Base-by-base conservation (phyloP, 1,140 invertebrate genomes). In the Stegodyphus dumicola region DNA sequence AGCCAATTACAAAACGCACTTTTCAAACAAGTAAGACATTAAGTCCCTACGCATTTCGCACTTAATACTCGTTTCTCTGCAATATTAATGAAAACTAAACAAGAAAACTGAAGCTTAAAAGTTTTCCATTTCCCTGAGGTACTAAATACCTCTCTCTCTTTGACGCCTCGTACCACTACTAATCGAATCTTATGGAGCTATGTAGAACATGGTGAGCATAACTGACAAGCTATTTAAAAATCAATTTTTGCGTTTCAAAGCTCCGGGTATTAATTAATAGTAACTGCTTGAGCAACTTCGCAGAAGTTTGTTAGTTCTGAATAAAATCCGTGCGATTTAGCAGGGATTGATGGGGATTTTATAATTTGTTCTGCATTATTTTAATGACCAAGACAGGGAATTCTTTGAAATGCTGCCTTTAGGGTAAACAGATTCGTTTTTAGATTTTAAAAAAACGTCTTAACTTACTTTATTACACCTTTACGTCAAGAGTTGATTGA, bases 1-100 rank as follows among this genome's bases (percentile, higher is more conserved):
- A 67, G 66, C 64, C 76, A 77, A 77, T 66, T 77, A 77, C 52
- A 67, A 77, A 77, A 77, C 13, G 49, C 49, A 15, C 64, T 77
- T 77, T 53, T 49, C 60, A 77, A 77, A 18, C 76, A 48, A 67
- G 76, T 77, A 77, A 67, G 60, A 67, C 76, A 77, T 77, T 77
- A 51, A 77, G 48, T 77, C 76, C 65, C 60, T 52, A 13, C 49
- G 17, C n/a, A 67, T 77, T 67, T 67, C 76, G 54, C 76, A 77
- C 60, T 60, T 60, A 60, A 60, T 60, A 60, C 56, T 15, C 2
- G 3, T 15, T 60, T 60, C 76, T 56, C n/a, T 77, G 64, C 76
- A 77, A 77, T 51, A 77, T 77, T 77, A 77, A 77, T 77, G 76
- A 77, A 77, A 77, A 77, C 76, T 77, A 77, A 77, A 77, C 76